Evolutionary conservation across 2,797 vertebrate genomes (phyloP), one percentile per base, ranked within the genome.

Genomic region (Chaetophractus vellerosus): DNA sequence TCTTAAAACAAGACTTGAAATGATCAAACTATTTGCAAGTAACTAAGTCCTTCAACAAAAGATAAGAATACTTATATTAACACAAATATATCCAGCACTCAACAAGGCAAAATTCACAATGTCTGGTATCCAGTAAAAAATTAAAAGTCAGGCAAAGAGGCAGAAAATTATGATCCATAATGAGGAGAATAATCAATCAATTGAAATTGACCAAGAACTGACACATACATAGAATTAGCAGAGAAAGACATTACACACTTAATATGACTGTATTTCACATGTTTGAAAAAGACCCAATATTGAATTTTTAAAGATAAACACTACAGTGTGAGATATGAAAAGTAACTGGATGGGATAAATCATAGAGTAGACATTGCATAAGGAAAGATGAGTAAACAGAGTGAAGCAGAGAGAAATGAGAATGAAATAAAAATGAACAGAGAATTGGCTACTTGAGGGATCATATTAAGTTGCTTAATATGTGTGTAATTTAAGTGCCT

Each of bases 301-400:
- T 69, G 28, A 94, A 14, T 69, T 84, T 90, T 63, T 90, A 71
- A 52, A 79, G 11, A n/a, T 84, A 63, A 63, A 83, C 69, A 90
- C n/a, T 68, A 61, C 5, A 38, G 12, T 11, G 10, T 61, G n/a
- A 61, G 33, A 76, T 21, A 36, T 61, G 26, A 84, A 89, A 88
- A 64, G 26, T 38, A 6, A 5, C 16, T 69, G 33, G 33, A 36
- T 55, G 9, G n/a, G 15, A 69, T 15, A 38, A 19, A 57, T 41
- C 36, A 38, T 16, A 71, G 19, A 57, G 50, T 23, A 83, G 31
- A 52, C 4, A 4, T 41, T 57, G 83, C 52, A 59, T 33, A 85
- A 71, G 24, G 18, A 38, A n/a, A 41, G 50, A 8, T 41, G 21
- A 23, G 18, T 57, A 41, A 57, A 72, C 36, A 85, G 71, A 71